Conservation (phyloP, 2,113 vertebrate species). For the Urocynchramus pylzowi region DNA sequence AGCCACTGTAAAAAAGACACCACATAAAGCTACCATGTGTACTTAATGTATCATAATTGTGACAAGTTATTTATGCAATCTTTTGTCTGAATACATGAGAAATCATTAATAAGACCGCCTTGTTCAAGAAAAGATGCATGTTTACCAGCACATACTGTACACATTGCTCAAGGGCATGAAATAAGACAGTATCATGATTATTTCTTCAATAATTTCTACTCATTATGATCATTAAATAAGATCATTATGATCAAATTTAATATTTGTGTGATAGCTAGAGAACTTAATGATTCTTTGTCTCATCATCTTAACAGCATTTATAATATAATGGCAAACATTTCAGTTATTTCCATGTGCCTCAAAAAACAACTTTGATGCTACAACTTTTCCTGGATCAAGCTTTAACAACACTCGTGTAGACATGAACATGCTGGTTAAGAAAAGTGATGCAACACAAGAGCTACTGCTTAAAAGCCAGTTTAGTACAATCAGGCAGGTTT, state of each 20-base stretch:
- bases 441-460: background rate
- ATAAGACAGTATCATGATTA: background rate
- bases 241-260: fast-evolving
- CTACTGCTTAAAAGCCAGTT: background rate
- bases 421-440: background rate
- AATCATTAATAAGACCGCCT: background rate
- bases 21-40: background rate
- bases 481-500: background rate
- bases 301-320: background rate
- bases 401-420: background rate
- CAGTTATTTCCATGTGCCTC: background rate
- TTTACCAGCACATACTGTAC: background rate
- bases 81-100: background rate
- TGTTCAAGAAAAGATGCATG: background rate
- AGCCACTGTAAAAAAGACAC: background rate
- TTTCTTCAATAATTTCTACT: background rate
- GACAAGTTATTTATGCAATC: background rate
- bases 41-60: background rate
- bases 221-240: too few species aligned
- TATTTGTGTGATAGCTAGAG: background rate
- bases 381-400: background rate
- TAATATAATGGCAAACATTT: background rate
- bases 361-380: background rate
- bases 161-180: background rate
- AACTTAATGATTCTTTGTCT: background rate